phyloP scores from a whole-genome alignment of 2,113 vertebrate species.

The Poicephalus gulielmi region DNA sequence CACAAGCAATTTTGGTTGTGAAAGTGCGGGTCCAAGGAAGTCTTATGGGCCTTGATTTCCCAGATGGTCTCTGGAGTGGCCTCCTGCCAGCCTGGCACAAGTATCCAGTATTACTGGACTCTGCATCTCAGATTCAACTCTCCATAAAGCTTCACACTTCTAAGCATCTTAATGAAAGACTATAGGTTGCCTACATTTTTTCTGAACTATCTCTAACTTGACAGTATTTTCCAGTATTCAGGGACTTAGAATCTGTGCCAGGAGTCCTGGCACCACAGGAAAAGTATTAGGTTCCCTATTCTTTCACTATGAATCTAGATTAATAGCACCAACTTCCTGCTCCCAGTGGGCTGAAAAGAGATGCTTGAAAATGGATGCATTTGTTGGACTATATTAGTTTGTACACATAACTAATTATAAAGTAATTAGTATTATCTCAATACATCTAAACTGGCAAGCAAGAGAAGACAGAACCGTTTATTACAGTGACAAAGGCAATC shows the following conservation, averaged over 20 bases:
- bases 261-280: neutral
- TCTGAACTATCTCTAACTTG: neutral
- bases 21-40: neutral
- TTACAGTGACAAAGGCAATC: constrained; percentile 61
- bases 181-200: neutral
- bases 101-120: neutral
- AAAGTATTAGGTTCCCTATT: neutral
- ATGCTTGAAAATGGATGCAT: neutral
- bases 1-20: neutral
- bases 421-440: constrained; percentile 61
- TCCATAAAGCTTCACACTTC: constrained; percentile 4
- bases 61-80: neutral
- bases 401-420: constrained; percentile 34
- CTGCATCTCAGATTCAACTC: neutral
- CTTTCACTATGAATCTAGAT: neutral
- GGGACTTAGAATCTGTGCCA: neutral
- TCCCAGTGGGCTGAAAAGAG: neutral
- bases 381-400: neutral
- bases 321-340: neutral
- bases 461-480: constrained; percentile 55
- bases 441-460: constrained; percentile 54
- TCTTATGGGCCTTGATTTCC: neutral
- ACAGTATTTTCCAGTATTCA: neutral
- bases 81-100: neutral
- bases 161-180: neutral